These are phyloP conservation scores for Echiichthys vipera DNA, from an alignment of 2,797 vertebrate genomes.

Conservation along the genomic window DNA sequence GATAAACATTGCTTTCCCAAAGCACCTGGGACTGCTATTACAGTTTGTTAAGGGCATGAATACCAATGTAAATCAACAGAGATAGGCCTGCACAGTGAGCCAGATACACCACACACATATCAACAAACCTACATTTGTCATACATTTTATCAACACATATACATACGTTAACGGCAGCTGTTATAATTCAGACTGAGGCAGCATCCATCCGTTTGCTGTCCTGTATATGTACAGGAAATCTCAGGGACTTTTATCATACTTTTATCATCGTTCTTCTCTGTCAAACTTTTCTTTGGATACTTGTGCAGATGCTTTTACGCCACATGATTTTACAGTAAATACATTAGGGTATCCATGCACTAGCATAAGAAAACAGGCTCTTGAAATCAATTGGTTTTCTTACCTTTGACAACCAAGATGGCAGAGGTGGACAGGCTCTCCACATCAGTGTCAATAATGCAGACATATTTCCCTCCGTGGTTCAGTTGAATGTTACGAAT, in stretches of 20 bases:
- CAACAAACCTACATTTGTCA: conserved; percentile 46
- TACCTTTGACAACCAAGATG: conserved; percentile 94
- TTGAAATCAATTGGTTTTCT: conserved; percentile 43
- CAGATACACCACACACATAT: conserved; percentile 38
- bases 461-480: conserved; percentile 93
- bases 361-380: background rate
- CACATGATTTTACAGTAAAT: conserved; percentile 7
- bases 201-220: conserved; percentile 9
- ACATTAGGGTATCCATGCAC: background rate
- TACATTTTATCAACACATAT: conserved; percentile 19
- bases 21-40: conserved; percentile 75
- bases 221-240: conserved; percentile 26
- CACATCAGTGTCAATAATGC: conserved; percentile 92
- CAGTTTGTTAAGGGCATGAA: conserved; percentile 71
- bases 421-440: conserved; percentile 93
- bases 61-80: conserved; percentile 71
- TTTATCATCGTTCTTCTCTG: too few species aligned
- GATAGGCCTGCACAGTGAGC: conserved; percentile 40
- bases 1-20: conserved; percentile 77
- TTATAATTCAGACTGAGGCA: conserved; percentile 20
- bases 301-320: conserved; percentile 6
- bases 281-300: conserved; percentile 20
- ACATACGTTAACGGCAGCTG: conserved; percentile 42
- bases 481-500: conserved; percentile 95
- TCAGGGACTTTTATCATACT: conserved; percentile 15